Evolutionary conservation across 2,888 invertebrate genomes (phyloP), one percentile per base, ranked within the genome.

Genomic region (Synergus gifuensis): DNA sequence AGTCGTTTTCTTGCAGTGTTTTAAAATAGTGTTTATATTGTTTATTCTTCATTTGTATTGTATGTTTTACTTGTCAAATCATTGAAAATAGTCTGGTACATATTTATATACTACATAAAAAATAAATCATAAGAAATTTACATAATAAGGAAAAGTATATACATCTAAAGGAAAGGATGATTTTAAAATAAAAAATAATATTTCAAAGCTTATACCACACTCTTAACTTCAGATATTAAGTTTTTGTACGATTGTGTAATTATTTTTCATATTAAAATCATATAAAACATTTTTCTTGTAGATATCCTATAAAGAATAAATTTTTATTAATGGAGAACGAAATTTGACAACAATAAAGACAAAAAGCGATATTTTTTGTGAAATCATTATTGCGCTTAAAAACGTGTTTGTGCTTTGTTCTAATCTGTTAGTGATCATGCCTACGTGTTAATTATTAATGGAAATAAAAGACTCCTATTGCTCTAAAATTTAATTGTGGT

Each of bases 1-100:
- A 78, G 79, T 73, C 77, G 36, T 76, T 77, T 78, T 79, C 36
- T 79, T 79, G 78, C 77, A 44, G 79, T 76, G 73, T 78, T 69
- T 76, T 79, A 54, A 49, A 77, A 54, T n/a, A 76, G 66, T 64
- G 77, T 77, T 63, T 64, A 63, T 58, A 64, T 40, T 14, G 36
- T 54, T 12, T 69, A 69, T 49, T 69, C 18, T 64, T 40, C 4
- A 28, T 11, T n/a, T 40, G 64, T 64, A 64, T 16, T 67, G 67
- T 67, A 67, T 67, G 62, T 62, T 62, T 1, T 4, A 62, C 28
- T 62, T 62, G 12, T 14, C 1, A 0, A 28, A 28, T 62, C 1
- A 62, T 11, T 62, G 28, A 28, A 60, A 60, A 28, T 2, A 62
- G 28, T 62, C 5, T 28, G 28, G 12, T 22, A 62, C 12, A 62